phyloP scores from a whole-genome alignment of 2,888 invertebrate genomes.

The Cerastis leucographa region DNA sequence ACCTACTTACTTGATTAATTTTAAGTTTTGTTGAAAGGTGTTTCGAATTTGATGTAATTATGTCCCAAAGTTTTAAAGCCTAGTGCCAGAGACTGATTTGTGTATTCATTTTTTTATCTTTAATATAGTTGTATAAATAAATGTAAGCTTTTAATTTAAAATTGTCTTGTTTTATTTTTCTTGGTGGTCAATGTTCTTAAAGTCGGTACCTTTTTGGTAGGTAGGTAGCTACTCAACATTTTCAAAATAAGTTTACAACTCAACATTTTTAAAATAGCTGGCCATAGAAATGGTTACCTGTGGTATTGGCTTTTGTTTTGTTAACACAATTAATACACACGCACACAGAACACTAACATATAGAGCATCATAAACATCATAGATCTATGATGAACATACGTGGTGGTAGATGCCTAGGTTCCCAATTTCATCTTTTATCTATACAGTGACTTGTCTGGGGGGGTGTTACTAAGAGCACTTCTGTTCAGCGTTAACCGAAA shows the following conservation, averaged over 20 bases:
- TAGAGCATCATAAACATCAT: not conserved
- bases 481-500: not conserved
- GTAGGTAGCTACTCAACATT: not conserved
- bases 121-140: constrained; percentile 30
- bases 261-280: not conserved
- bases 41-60: constrained; percentile 46
- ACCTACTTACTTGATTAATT: not conserved
- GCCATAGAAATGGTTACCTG: not conserved
- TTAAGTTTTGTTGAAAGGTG: constrained; percentile 10
- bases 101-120: constrained; percentile 19
- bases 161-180: constrained; percentile 8
- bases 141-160: constrained; percentile 17
- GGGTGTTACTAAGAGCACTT: not conserved
- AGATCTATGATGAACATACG: not conserved
- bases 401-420: too few relatives aligned
- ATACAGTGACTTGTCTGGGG: not conserved
- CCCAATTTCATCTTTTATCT: too few relatives aligned
- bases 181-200: not conserved
- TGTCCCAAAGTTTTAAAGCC: constrained; percentile 54
- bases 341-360: not conserved
- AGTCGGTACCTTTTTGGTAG: not conserved
- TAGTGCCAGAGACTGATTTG: constrained; percentile 71
- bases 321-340: not conserved
- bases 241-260: too few relatives aligned
- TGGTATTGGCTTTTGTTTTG: not conserved